Evolutionary conservation across 2,113 vertebrate species (phyloP), one percentile per base, ranked within the genome.

Genomic region (Oreamnos americanus): DNA sequence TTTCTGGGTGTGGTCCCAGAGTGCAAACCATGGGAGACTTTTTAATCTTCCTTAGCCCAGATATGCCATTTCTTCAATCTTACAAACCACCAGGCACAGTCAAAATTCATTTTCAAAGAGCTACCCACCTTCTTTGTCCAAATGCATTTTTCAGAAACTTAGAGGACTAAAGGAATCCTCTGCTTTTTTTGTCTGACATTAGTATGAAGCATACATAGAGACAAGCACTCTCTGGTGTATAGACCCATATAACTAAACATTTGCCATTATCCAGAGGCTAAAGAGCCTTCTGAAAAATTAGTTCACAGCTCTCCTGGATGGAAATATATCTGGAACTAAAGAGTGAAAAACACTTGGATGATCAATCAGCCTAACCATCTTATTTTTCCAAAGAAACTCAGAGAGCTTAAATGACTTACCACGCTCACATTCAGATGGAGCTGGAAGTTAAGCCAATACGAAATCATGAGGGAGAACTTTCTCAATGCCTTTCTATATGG

Each of bases 1-100:
- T 57, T 90, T 79, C 74, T 45, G 67, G 74, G 87, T 51, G 79
- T 85, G 53, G n/a, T n/a, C 58, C 74, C 79, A 81, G 62, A 96
- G 74, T 23, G 21, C n/a, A 76, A 87, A 94, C 53, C 62, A 57
- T 21, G 64, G 45, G 28, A 95, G 36, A 64, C 23, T 36, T 57
- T 30, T 82, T 76, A 76, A 28, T 57, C 28, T 86, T 67, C 71
- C 64, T 92, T 57, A 33, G 21, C 25, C 43, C 4, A 91, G 53
- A 92, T 21, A 55, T 21, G 43, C n/a, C 57, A 85, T 60, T 82
- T 90, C 30, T 71, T 92, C 21, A 26, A 74, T 95, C 43, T 58
- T 23, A 71, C 30, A 87, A 79, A 49, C 30, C 33, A 87, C 11
- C 7, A 82, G 71, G 4, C 53, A 76, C 9, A 49, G 51, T 76